A percentile compares a stretch with the other conserved stretches of the same genome.
Conservation (phyloP, 2,888 invertebrate genomes). For the Ctenicera cuprea region DNA sequence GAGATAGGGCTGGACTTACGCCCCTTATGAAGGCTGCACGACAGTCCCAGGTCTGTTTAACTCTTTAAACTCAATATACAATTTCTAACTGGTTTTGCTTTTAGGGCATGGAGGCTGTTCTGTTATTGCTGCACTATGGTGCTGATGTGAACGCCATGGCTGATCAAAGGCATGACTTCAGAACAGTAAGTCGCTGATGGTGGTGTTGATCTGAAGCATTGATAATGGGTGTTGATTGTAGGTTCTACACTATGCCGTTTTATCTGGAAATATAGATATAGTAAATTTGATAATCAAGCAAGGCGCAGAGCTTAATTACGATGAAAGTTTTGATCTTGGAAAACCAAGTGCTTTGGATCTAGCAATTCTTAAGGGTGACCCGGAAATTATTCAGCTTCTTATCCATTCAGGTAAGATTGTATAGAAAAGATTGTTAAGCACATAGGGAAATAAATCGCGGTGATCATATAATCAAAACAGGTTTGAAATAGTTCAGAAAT, state of each 20-base stretch:
- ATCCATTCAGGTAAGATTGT: slow-evolving; percentile 78
- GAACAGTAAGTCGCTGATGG: slow-evolving; percentile 76
- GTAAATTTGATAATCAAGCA: slow-evolving; percentile 88
- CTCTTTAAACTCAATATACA: no score
- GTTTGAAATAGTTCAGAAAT: no score
- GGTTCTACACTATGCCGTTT: slow-evolving; percentile 90
- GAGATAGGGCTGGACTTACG: slow-evolving; percentile 90
- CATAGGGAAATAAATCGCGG: no score
- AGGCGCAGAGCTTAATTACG: slow-evolving; percentile 84
- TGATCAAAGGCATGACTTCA: slow-evolving; percentile 89
- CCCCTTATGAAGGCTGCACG: slow-evolving; percentile 94
- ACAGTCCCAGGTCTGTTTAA: slow-evolving; percentile 77
- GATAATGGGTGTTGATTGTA: slow-evolving; percentile 47
- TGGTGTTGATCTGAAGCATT: not conserved
- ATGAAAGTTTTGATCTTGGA: slow-evolving; percentile 76
- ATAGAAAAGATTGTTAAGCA: not conserved
- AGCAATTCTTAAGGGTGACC: slow-evolving; percentile 89
- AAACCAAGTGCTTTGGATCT: slow-evolving; percentile 86
- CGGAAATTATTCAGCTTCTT: slow-evolving; percentile 82
- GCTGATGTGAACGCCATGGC: slow-evolving; percentile 92
- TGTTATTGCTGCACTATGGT: slow-evolving; percentile 85
- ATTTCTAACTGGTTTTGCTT: no score
- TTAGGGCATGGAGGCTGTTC: slow-evolving; percentile 84
- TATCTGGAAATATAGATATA: slow-evolving; percentile 84
- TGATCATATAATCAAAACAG: no score